These are phyloP conservation scores for Athripsodes cinereus DNA, from an alignment of 2,888 invertebrate species.

Conservation along the genomic window DNA sequence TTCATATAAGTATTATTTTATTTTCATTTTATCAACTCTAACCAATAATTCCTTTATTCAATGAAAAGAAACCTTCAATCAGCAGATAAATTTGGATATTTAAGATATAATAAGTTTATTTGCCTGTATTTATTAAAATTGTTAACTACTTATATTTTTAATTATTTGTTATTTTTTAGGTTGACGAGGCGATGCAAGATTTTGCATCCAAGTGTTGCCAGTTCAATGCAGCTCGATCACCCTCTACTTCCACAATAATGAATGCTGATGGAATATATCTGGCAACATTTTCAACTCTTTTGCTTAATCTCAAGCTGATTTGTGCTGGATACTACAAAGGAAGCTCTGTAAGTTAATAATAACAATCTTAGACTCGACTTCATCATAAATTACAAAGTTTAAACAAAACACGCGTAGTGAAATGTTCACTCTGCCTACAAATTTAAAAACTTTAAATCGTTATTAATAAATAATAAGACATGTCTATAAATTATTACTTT, in stretches of 20 bases:
- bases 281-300: slow-evolving; percentile 79
- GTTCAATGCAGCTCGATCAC: slow-evolving; percentile 58
- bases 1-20: too few relatives aligned
- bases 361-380: too few relatives aligned
- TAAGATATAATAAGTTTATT: background rate
- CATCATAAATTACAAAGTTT: too few relatives aligned
- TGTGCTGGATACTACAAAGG: slow-evolving; percentile 68
- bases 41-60: too few relatives aligned
- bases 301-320: slow-evolving; percentile 75
- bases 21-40: too few relatives aligned
- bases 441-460: background rate
- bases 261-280: slow-evolving; percentile 94
- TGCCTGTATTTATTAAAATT: background rate
- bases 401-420: too few relatives aligned
- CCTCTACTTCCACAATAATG: slow-evolving; percentile 68
- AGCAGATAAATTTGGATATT: background rate
- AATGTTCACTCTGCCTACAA: too few relatives aligned
- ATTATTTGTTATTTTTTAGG: slow-evolving; percentile 44
- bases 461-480: background rate
- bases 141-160: too few relatives aligned
- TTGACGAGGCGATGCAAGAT: slow-evolving; percentile 86
- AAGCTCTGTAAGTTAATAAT: slow-evolving; percentile 37
- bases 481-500: too few relatives aligned
- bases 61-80: too few relatives aligned
- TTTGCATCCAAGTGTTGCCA: slow-evolving; percentile 90